These are phyloP conservation scores for Microcebus murinus DNA, from an alignment of 2,113 vertebrate genomes.

Conservation along the genomic window DNA sequence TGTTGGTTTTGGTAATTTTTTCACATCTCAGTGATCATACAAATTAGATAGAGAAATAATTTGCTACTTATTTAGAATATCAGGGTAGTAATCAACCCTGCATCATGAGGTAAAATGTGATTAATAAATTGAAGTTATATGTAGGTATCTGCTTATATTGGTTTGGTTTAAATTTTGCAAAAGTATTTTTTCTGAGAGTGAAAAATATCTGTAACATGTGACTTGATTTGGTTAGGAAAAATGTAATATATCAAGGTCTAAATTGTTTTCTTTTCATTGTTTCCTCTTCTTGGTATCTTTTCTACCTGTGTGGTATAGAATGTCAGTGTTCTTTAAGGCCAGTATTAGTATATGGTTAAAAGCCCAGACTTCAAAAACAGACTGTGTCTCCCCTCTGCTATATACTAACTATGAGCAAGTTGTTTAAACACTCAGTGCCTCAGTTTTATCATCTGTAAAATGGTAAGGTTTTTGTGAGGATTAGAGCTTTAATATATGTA, in stretches of 20 bases:
- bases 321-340: neutral
- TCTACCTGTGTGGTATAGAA: neutral
- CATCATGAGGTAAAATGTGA: slow-evolving; percentile 3
- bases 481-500: neutral
- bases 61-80: slow-evolving; percentile 44
- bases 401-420: neutral
- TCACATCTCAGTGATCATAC: neutral
- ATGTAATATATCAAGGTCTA: neutral
- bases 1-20: slow-evolving; percentile 13
- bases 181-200: neutral
- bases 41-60: slow-evolving; percentile 43
- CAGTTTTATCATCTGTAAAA: neutral
- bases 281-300: neutral
- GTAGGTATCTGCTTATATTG: neutral
- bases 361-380: neutral
- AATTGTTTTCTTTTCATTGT: neutral
- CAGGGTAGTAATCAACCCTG: neutral
- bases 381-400: neutral
- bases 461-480: neutral
- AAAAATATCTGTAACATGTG: neutral
- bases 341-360: neutral
- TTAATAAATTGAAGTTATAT: slow-evolving; percentile 8
- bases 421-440: neutral
- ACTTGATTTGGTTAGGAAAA: neutral
- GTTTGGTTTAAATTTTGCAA: slow-evolving; percentile 19